phyloP scores from a whole-genome alignment of 2,888 invertebrate species.

The Chrysotoxum bicinctum region DNA sequence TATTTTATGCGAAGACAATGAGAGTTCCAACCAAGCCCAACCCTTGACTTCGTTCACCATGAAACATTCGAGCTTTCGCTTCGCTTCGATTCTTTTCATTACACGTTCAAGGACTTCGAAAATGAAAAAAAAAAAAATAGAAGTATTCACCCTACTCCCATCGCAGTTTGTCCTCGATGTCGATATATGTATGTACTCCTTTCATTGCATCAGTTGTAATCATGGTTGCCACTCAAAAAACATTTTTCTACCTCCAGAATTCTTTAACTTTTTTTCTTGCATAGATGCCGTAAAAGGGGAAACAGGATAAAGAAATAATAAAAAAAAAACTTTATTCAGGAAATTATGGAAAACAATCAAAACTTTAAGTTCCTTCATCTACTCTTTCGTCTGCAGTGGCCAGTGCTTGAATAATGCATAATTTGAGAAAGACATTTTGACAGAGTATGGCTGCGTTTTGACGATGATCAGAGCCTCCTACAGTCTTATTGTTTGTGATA shows the following conservation, averaged over 20 bases:
- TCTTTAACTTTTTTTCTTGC: constrained; percentile 7
- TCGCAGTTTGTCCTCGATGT: constrained; percentile 9
- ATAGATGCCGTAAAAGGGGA: not conserved
- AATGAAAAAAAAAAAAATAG: not conserved
- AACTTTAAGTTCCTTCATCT: not conserved
- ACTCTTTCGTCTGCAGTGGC: not conserved
- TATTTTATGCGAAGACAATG: constrained; percentile 51
- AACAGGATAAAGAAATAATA: too few species aligned
- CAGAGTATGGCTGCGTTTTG: not conserved
- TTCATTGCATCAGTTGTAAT: constrained; percentile 21
- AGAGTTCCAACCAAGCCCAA: constrained; percentile 13
- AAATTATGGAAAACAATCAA: constrained; percentile 5
- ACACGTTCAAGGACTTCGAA: constrained; percentile 59
- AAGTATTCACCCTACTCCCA: not conserved
- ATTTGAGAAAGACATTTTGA: not conserved
- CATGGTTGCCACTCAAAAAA: not conserved
- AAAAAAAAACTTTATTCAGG: not conserved
- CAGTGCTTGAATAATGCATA: constrained; percentile 5
- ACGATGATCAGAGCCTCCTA: not conserved
- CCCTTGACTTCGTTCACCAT: constrained; percentile 40
- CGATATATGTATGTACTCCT: not conserved
- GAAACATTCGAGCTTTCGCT: constrained; percentile 57
- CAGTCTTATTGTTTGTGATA: not conserved
- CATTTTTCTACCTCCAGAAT: not conserved
- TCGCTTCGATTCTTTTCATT: constrained; percentile 63